Evolutionary conservation across 2,113 vertebrate species (phyloP).

Genomic region (Heterotilapia buettikoferi): DNA sequence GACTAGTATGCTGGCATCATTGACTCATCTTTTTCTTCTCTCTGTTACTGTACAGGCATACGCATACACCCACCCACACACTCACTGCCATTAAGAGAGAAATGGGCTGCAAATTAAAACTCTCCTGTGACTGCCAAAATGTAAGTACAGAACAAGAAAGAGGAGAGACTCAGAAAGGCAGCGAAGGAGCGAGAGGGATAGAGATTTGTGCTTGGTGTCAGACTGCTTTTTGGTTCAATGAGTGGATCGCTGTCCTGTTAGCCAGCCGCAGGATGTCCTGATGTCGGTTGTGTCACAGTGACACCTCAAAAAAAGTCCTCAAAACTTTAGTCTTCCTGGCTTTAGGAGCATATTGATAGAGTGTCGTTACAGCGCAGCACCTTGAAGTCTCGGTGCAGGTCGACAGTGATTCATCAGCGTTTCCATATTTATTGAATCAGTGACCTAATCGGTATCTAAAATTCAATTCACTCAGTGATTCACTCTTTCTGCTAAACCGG

Average conservation of each 20-base stretch:
- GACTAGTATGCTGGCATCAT: constrained; percentile 41
- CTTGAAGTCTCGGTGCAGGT: background rate
- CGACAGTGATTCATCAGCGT: background rate
- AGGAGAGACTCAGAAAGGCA: background rate
- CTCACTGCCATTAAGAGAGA: constrained; percentile 52
- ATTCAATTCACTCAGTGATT: constrained; percentile 1
- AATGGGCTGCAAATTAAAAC: constrained; percentile 66
- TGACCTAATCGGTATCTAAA: background rate
- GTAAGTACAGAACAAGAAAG: constrained; percentile 28
- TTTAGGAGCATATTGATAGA: background rate
- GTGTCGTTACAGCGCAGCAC: background rate
- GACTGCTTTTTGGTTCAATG: background rate
- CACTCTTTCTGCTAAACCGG: background rate
- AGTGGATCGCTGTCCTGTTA: background rate
- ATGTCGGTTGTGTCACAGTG: background rate
- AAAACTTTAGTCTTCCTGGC: background rate
- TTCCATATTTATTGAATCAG: background rate
- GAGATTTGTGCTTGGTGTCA: background rate
- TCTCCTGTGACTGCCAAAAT: constrained; percentile 52
- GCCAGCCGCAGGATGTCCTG: background rate
- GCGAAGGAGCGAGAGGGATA: background rate
- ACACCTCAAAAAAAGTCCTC: background rate
- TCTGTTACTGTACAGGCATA: constrained; percentile 21
- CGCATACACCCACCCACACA: constrained; percentile 30
- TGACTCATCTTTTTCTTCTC: constrained; percentile 40